Evolutionary conservation across 1,140 invertebrate species (phyloP).

Genomic region (Apis cerana): DNA sequence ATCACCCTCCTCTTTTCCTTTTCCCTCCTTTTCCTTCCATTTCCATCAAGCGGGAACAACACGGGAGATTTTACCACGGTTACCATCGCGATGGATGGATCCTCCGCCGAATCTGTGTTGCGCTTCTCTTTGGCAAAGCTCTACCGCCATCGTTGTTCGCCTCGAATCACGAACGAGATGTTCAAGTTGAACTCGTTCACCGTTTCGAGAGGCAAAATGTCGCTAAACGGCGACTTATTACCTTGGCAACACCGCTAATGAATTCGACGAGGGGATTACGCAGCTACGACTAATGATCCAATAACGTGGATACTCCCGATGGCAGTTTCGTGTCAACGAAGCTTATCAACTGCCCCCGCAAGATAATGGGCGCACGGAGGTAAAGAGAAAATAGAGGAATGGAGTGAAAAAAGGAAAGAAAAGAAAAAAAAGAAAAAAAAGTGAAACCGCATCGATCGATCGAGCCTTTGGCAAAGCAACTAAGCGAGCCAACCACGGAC

Average conservation of each 20-base stretch:
- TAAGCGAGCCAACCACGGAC: slow-evolving; percentile 26
- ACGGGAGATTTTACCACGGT: too few relatives aligned
- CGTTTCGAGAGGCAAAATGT: not conserved
- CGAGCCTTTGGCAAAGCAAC: slow-evolving; percentile 24
- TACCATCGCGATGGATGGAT: too few relatives aligned
- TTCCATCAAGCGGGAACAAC: too few relatives aligned
- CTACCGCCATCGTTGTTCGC: too few relatives aligned
- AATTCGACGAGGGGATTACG: not conserved
- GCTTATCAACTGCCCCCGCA: slow-evolving; percentile 63
- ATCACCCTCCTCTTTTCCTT: too few relatives aligned
- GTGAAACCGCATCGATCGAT: slow-evolving; percentile 39
- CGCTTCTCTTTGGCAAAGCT: too few relatives aligned
- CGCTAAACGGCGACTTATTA: slow-evolving; percentile 8
- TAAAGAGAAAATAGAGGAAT: not conserved
- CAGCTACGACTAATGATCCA: slow-evolving; percentile 56
- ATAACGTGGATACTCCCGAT: slow-evolving; percentile 41
- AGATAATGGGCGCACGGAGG: not conserved
- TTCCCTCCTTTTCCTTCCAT: too few relatives aligned
- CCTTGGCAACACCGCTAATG: not conserved
- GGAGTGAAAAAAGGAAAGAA: too few relatives aligned
- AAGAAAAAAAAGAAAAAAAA: not conserved
- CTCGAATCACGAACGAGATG: too few relatives aligned
- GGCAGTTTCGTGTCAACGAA: slow-evolving; percentile 53
- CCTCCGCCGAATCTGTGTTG: too few relatives aligned
- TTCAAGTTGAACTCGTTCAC: not conserved